Base-by-base conservation (phyloP, 2,797 vertebrate species). In the Meda fulgida region DNA sequence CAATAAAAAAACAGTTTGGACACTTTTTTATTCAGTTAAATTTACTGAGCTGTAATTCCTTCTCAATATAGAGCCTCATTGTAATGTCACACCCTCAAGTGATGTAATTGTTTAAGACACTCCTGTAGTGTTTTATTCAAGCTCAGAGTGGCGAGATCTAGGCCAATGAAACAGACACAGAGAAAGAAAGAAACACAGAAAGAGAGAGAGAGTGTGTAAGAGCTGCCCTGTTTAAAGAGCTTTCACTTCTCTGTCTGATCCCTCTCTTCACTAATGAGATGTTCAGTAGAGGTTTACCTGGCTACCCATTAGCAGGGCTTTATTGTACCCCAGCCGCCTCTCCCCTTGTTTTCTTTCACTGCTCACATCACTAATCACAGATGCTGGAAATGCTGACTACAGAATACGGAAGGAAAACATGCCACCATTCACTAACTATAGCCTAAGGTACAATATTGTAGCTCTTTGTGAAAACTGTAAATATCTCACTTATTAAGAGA, bases 231-330 rank as follows among this genome's bases (percentile, higher is more conserved):
- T 89, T 90, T 85, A 87, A 75, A 85, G 78, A 79, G 80, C 80
- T 86, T 85, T 70, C 80, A 48, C 7, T 55, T 76, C 66, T 83
- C 77, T 84, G 71, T 86, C 84, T 84, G 88, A 89, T 89, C 83
- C 86, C 21, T 80, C 53, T 75, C 73, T 81, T 65, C 48, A 48
- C 86, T 92, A 91, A 93, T 92, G 89, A 92, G 89, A 78, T 76
- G 60, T 86, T 89, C 83, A 87, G 80, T 88, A 89, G 78, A 89
- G 84, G 86, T 89, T 90, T 91, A 87, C 86, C 83, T 82, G 85
- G 84, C 76, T 89, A 87, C 84, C 85, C 86, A 83, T 89, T 89
- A 89, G 87, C 48, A 23, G 69, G 63, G 72, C 65, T 88, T 90
- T 79, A 78, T 71, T 84, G 83, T 90, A 91, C 90, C 82, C 88